These are phyloP conservation scores for Molossus molossus DNA, from an alignment of 2,797 vertebrate genomes.

Conservation along the genomic window DNA sequence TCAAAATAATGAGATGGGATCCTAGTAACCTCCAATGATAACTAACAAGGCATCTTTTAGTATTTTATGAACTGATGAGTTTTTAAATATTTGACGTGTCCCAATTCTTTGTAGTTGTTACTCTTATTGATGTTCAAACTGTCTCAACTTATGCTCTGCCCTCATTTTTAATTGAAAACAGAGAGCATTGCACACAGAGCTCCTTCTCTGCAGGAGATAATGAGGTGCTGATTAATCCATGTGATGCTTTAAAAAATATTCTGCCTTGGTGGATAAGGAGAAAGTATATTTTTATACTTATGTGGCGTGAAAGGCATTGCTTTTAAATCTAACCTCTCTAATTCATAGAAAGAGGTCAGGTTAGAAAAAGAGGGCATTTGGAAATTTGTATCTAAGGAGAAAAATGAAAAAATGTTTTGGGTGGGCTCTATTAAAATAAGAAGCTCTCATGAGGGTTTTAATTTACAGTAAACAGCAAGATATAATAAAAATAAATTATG, in stretches of 20 bases:
- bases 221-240: conserved; percentile 52
- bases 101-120: conserved; percentile 60
- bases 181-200: not conserved
- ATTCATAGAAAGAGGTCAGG: not conserved
- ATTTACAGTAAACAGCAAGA: not conserved
- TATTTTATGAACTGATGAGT: conserved; percentile 12
- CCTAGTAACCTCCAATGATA: not conserved
- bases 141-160: conserved; percentile 6
- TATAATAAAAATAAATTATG: not conserved
- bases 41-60: conserved; percentile 24
- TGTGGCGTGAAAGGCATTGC: not conserved
- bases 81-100: conserved; percentile 66
- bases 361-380: not conserved
- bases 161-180: conserved; percentile 70
- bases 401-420: conserved; percentile 19
- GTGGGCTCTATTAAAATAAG: not conserved
- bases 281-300: conserved; percentile 22
- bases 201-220: conserved; percentile 43
- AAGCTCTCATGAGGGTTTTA: not conserved
- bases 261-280: not conserved
- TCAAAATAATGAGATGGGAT: conserved; percentile 28
- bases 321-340: conserved; percentile 36
- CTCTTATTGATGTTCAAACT: conserved; percentile 34
- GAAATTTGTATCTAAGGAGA: not conserved
- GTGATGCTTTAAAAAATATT: not conserved